phyloP scores from a whole-genome alignment of 2,797 vertebrate genomes.

The Anabacerthia variegaticeps region DNA sequence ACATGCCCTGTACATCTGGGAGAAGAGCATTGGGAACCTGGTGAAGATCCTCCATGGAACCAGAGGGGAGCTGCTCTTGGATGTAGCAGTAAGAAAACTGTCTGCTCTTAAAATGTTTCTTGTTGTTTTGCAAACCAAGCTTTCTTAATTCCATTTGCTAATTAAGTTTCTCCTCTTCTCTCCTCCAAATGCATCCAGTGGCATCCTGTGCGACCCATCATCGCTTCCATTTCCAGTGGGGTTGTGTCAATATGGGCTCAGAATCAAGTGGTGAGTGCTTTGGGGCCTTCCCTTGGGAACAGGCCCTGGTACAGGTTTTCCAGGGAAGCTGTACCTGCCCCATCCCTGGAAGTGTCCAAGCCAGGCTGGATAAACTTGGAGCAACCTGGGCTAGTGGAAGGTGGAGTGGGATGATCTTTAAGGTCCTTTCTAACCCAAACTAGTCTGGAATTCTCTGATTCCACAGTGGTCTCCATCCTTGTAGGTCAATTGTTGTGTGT shows the following conservation, averaged over 20 bases:
- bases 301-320: background rate
- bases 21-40: slow-evolving; percentile 97
- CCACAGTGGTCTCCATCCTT: background rate
- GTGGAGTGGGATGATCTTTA: too few species aligned
- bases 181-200: slow-evolving; percentile 79
- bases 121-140: background rate
- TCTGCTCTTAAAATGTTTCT: background rate
- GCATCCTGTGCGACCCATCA: slow-evolving; percentile 97
- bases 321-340: background rate
- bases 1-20: slow-evolving; percentile 97
- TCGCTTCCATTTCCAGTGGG: slow-evolving; percentile 96
- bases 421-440: background rate
- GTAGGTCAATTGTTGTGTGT: background rate
- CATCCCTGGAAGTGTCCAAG: background rate
- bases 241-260: slow-evolving; percentile 99
- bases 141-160: background rate
- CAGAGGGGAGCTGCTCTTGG: slow-evolving; percentile 91
- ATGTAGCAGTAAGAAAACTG: slow-evolving; percentile 88
- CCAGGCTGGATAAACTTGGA: background rate
- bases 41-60: slow-evolving; percentile 98
- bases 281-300: background rate
- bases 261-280: slow-evolving; percentile 93
- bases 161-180: background rate
- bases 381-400: background rate
- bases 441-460: background rate